Conservation (phyloP, 2,113 vertebrate species). For the Colinus virginianus region DNA sequence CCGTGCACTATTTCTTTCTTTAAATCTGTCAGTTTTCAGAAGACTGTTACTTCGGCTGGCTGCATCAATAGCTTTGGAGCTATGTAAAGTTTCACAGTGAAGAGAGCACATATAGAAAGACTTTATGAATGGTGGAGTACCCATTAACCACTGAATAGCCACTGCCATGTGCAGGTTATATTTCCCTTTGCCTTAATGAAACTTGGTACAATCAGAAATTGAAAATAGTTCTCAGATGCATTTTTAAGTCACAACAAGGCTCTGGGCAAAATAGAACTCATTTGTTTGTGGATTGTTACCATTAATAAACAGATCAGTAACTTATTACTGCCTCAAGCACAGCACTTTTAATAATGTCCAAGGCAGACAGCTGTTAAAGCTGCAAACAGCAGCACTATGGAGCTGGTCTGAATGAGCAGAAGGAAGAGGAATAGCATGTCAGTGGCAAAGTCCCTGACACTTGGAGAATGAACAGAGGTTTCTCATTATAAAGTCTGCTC, state of each 20-base stretch:
- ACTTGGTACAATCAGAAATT: constrained; percentile 17
- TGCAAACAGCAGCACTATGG: constrained; percentile 19
- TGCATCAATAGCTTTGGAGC: constrained; percentile 69
- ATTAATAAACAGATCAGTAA: constrained; percentile 65
- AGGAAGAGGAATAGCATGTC: not conserved
- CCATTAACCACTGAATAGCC: constrained; percentile 62
- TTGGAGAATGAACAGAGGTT: constrained; percentile 8
- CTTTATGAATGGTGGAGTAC: constrained; percentile 30
- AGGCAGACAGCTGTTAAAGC: constrained; percentile 57
- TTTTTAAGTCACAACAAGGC: constrained; percentile 56
- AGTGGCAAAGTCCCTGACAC: not conserved
- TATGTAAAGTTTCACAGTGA: constrained; percentile 52
- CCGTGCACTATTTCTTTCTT: constrained; percentile 62
- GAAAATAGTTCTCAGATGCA: constrained; percentile 33
- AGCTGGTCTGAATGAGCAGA: not conserved
- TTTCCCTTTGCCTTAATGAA: constrained; percentile 40
- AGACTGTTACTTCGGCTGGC: constrained; percentile 65
- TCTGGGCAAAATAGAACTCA: constrained; percentile 46
- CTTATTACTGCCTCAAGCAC: constrained; percentile 52
- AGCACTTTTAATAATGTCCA: constrained; percentile 70
- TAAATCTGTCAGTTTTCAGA: constrained; percentile 77
- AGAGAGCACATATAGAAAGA: constrained; percentile 12
- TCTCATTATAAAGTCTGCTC: constrained; percentile 27
- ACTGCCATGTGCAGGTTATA: not conserved
- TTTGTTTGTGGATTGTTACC: constrained; percentile 73